phyloP scores from a whole-genome alignment of 2,888 invertebrate species.

The Ophonus ardosiacus region DNA sequence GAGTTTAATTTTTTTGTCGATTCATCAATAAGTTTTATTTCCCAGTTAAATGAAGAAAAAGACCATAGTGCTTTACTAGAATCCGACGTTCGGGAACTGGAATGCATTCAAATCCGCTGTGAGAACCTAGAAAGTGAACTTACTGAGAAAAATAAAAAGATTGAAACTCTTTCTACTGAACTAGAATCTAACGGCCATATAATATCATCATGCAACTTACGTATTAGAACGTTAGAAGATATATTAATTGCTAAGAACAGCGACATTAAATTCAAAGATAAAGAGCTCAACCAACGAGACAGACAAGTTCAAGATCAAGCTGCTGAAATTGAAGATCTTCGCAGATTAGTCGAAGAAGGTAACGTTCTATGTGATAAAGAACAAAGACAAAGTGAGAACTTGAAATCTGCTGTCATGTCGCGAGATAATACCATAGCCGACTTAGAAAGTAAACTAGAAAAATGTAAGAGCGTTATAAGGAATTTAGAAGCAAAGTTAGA shows the following conservation, averaged over 20 bases:
- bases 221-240: conserved; percentile 68
- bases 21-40: not conserved
- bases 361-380: conserved; percentile 73
- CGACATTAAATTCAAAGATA: conserved; percentile 68
- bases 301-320: conserved; percentile 66
- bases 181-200: conserved; percentile 66
- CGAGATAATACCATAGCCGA: conserved; percentile 75
- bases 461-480: conserved; percentile 69
- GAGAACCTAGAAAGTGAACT: conserved; percentile 71
- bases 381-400: conserved; percentile 75
- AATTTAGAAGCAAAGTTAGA: conserved; percentile 72
- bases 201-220: conserved; percentile 54
- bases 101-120: conserved; percentile 61
- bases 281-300: conserved; percentile 60
- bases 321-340: conserved; percentile 67
- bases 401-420: conserved; percentile 74
- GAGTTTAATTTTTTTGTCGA: not conserved
- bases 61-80: conserved; percentile 70
- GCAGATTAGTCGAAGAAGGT: conserved; percentile 68
- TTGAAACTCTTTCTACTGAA: conserved; percentile 69
- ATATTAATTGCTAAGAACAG: conserved; percentile 69
- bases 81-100: conserved; percentile 60
- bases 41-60: conserved; percentile 68
- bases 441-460: conserved; percentile 74
- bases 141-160: conserved; percentile 70